Conservation (phyloP, 2,797 vertebrate genomes). For the Telmatherina bonti region DNA sequence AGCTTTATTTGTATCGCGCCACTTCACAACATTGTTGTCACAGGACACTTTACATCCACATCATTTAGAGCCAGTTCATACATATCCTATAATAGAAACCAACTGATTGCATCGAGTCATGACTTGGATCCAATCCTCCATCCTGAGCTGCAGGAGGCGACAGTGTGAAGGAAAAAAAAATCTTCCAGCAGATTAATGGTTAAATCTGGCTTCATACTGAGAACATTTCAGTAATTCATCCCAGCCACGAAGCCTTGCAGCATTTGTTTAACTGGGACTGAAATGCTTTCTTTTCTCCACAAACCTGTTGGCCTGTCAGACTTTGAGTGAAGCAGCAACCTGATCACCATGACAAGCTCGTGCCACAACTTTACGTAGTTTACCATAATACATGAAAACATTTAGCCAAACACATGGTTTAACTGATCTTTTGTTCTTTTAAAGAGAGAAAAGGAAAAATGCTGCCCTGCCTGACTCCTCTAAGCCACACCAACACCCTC, state of each 20-base stretch:
- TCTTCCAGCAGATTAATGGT: no score
- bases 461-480: background rate
- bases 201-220: background rate
- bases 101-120: no score
- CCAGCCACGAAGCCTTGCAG: background rate
- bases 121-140: no score
- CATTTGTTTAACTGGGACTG: background rate
- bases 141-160: no score
- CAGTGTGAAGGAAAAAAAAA: no score
- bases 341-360: background rate
- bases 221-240: background rate
- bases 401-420: background rate
- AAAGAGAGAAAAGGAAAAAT: conserved; percentile 24
- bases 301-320: background rate
- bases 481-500: background rate
- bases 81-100: no score
- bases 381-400: background rate
- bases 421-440: conserved; percentile 21
- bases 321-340: background rate
- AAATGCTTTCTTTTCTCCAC: background rate
- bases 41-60: no score
- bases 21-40: no score
- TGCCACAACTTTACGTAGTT: conserved; percentile 15
- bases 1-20: no score
- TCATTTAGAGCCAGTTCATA: no score